phyloP scores from a whole-genome alignment of 2,113 vertebrate genomes.

The Tachuris rubrigastra region DNA sequence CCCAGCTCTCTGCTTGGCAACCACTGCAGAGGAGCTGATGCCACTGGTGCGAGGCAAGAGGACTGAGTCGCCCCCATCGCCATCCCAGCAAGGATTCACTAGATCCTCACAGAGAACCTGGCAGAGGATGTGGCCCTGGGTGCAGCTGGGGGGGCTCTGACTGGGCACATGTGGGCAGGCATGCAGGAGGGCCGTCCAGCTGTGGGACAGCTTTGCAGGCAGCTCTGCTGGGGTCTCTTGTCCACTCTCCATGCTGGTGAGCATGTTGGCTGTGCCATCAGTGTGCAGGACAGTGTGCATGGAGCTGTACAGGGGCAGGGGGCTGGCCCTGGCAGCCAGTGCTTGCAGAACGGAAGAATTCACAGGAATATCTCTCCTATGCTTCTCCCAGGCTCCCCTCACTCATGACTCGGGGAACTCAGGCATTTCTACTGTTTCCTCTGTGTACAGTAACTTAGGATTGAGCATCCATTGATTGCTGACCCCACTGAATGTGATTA shows the following conservation, averaged over 20 bases:
- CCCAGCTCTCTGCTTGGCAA: not conserved
- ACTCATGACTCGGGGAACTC: accelerated
- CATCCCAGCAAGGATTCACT: not conserved
- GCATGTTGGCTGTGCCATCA: accelerated
- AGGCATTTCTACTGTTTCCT: not conserved
- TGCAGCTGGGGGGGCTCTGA: not conserved
- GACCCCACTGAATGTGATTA: accelerated
- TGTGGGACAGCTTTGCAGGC: not conserved
- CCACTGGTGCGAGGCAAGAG: accelerated
- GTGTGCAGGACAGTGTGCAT: accelerated
- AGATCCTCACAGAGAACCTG: accelerated
- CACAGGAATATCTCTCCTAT: accelerated
- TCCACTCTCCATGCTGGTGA: accelerated
- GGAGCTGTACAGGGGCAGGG: not conserved
- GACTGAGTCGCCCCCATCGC: accelerated
- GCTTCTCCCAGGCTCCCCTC: not conserved
- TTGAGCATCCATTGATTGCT: not conserved
- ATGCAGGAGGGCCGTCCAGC: not conserved
- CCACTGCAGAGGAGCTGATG: accelerated
- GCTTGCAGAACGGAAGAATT: not conserved
- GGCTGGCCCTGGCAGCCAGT: accelerated
- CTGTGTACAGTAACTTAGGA: not conserved
- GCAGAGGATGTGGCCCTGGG: accelerated
- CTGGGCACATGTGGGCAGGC: not conserved
- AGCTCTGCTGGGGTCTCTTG: not conserved